A percentile compares a stretch with the other conserved stretches of the same genome.
Evolutionary conservation across 2,797 vertebrate genomes (phyloP).

Genomic region (Muscicapa comitata): DNA sequence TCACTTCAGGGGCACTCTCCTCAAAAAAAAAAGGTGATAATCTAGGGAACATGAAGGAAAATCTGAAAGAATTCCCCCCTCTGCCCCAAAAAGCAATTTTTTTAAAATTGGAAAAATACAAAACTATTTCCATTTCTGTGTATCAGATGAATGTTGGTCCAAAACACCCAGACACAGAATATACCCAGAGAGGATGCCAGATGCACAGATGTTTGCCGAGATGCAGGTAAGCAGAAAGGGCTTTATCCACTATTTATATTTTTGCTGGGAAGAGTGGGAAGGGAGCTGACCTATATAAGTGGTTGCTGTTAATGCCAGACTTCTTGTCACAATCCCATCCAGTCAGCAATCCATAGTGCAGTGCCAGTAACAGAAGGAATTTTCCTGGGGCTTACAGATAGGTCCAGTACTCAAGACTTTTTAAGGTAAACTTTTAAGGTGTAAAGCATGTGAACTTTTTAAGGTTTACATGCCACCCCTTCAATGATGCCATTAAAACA

Average conservation of each 20-base stretch:
- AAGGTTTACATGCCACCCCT: background rate
- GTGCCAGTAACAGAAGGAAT: background rate
- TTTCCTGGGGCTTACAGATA: background rate
- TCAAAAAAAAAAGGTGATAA: background rate
- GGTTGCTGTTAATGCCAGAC: background rate
- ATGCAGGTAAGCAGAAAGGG: background rate
- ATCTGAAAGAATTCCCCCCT: background rate
- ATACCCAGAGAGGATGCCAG: background rate
- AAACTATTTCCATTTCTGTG: background rate
- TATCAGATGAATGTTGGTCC: background rate
- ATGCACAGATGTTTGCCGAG: background rate
- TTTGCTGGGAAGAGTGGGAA: background rate
- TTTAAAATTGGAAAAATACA: background rate
- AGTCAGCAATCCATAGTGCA: background rate
- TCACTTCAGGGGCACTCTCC: background rate
- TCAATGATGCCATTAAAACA: background rate
- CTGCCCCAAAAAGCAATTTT: rapidly evolving
- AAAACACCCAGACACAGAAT: background rate
- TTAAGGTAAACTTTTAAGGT: background rate
- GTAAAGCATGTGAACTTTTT: no score
- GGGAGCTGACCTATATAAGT: background rate
- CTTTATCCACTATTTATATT: background rate
- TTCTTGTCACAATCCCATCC: background rate
- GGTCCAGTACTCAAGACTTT: no score
- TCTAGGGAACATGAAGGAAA: background rate